Evolutionary conservation across 2,888 invertebrate species (phyloP).

Genomic region (Agrotis puta): DNA sequence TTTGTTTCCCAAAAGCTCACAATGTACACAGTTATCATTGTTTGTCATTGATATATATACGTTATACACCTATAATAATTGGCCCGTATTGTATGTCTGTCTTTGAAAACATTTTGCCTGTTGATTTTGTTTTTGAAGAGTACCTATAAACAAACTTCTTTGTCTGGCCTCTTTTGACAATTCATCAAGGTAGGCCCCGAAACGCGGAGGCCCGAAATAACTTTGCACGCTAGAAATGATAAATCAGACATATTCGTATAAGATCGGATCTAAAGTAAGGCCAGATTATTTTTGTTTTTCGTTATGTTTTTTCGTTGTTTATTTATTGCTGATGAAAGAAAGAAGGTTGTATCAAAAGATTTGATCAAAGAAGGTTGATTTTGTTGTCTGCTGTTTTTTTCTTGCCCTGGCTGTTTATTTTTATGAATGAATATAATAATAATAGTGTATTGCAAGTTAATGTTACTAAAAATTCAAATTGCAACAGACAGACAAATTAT

Average conservation of each 20-base stretch:
- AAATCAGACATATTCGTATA: constrained; percentile 58
- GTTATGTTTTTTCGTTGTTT: constrained; percentile 31
- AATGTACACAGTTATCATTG: constrained; percentile 29
- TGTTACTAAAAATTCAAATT: neutral
- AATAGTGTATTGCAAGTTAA: too few species aligned
- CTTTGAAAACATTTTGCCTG: constrained; percentile 43
- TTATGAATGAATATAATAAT: too few species aligned
- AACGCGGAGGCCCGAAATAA: constrained; percentile 38
- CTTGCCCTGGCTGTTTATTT: too few species aligned
- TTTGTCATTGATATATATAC: constrained; percentile 39
- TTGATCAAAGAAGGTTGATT: constrained; percentile 15
- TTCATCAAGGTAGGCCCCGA: constrained; percentile 53
- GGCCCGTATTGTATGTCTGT: constrained; percentile 49
- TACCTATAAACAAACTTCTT: constrained; percentile 54
- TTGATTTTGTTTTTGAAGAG: constrained; percentile 54
- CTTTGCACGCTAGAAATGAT: constrained; percentile 48
- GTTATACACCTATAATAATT: constrained; percentile 49
- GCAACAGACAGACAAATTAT: neutral
- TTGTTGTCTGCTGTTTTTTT: neutral
- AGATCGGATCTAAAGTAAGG: constrained; percentile 19
- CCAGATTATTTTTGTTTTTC: constrained; percentile 30
- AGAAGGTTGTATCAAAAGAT: constrained; percentile 15
- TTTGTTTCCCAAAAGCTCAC: constrained; percentile 25
- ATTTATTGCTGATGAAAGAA: constrained; percentile 44
- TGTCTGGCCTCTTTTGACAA: constrained; percentile 60